Conservation (phyloP, 35 echinoderm and acorn worm species). For the Acanthaster planci region DNA sequence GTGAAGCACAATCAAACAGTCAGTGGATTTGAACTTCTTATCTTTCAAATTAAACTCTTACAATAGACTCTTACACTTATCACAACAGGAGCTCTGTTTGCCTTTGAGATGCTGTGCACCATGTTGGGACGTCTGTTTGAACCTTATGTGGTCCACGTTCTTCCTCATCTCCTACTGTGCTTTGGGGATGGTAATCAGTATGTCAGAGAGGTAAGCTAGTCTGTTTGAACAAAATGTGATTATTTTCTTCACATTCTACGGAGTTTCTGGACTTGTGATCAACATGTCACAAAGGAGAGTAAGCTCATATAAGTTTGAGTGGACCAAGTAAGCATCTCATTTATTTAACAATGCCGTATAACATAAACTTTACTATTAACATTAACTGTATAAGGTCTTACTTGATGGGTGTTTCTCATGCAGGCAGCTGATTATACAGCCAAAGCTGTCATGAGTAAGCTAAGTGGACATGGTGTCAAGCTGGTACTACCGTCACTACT, state of each 20-base stretch:
- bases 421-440: slow-evolving; percentile 97
- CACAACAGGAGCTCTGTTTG: slow-evolving; percentile 88
- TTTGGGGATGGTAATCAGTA: slow-evolving; percentile 98
- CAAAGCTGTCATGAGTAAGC: slow-evolving; percentile 97
- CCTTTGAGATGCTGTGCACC: slow-evolving; percentile 99
- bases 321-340: too few relatives aligned
- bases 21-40: background rate
- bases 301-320: too few relatives aligned
- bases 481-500: slow-evolving; percentile 93
- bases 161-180: slow-evolving; percentile 93
- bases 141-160: slow-evolving; percentile 94
- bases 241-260: too few relatives aligned
- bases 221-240: background rate
- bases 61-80: too few relatives aligned
- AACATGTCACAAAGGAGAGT: too few relatives aligned
- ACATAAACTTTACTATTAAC: too few relatives aligned
- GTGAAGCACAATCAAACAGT: too few relatives aligned
- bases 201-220: slow-evolving; percentile 77
- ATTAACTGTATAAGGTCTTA: too few relatives aligned
- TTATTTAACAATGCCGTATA: too few relatives aligned
- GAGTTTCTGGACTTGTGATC: too few relatives aligned
- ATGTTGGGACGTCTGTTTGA: slow-evolving; percentile 98
- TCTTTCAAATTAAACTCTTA: background rate
- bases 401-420: too few relatives aligned
- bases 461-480: slow-evolving; percentile 97